Evolutionary conservation across 2,797 vertebrate species (phyloP).

Genomic region (Halcyon badia): DNA sequence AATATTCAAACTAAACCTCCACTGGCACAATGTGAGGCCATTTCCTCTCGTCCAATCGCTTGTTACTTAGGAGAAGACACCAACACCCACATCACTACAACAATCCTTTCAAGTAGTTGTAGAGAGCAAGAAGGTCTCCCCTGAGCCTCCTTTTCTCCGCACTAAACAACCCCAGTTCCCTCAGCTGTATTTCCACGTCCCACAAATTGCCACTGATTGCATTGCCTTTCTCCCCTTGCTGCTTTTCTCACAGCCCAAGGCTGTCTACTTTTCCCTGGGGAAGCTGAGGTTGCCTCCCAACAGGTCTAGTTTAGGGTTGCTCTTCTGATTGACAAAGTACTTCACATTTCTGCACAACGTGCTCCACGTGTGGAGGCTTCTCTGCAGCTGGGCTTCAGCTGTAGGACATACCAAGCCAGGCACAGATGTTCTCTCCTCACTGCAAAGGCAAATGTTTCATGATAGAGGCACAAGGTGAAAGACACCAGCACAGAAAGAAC

Average conservation of each 20-base stretch:
- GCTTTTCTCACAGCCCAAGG: background rate
- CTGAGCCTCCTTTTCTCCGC: background rate
- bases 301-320: background rate
- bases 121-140: background rate
- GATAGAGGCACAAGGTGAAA: background rate
- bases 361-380: background rate
- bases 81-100: background rate
- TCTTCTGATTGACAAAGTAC: background rate
- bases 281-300: background rate
- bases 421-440: background rate
- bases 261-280: background rate
- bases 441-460: background rate
- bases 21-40: background rate
- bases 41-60: background rate
- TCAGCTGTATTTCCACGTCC: background rate
- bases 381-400: background rate
- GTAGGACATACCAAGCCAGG: fast-evolving
- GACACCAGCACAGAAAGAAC: fast-evolving
- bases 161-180: background rate
- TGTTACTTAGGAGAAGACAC: background rate
- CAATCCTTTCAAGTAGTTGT: background rate
- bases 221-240: background rate
- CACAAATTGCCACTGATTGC: background rate
- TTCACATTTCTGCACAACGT: background rate
- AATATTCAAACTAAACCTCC: background rate